Percentiles rank a stretch among this genome's conserved stretches.
Conservation (phyloP, 2,113 vertebrate species). For the Rhagologus leucostigma region DNA sequence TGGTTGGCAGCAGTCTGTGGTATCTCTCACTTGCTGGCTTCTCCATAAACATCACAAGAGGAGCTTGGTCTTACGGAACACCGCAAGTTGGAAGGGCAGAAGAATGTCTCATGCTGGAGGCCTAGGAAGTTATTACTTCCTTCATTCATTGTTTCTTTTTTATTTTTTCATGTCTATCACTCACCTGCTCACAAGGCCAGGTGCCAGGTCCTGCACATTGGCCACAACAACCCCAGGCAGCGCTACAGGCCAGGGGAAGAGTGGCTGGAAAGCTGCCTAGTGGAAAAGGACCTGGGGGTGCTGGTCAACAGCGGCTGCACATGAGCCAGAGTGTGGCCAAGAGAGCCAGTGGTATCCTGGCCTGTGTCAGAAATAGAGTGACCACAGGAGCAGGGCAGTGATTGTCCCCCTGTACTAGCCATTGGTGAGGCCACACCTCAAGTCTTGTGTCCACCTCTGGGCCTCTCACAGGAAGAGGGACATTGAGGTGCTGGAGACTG, state of each 20-base stretch:
- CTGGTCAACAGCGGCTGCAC: neutral
- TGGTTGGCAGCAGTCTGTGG: neutral
- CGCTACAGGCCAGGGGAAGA: rapidly evolving
- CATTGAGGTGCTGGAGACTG: neutral
- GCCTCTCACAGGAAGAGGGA: neutral
- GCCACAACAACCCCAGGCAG: neutral
- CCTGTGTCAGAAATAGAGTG: neutral
- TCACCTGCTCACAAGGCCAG: neutral
- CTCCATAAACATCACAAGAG: neutral
- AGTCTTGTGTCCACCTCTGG: rapidly evolving
- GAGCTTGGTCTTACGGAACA: neutral
- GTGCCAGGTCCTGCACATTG: neutral
- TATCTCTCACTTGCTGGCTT: neutral
- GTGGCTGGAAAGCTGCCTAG: neutral
- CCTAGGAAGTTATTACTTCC: neutral
- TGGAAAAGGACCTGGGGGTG: neutral
- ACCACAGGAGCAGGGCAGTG: neutral
- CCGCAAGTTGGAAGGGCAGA: neutral
- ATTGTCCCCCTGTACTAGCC: rapidly evolving
- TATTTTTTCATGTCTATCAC: neutral
- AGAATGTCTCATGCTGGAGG: neutral
- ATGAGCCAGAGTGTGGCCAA: rapidly evolving
- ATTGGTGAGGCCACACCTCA: neutral
- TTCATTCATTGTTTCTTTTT: neutral
- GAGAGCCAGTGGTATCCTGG: neutral